Conservation (phyloP, 2,113 vertebrate genomes). For the Hemiprocne comata region DNA sequence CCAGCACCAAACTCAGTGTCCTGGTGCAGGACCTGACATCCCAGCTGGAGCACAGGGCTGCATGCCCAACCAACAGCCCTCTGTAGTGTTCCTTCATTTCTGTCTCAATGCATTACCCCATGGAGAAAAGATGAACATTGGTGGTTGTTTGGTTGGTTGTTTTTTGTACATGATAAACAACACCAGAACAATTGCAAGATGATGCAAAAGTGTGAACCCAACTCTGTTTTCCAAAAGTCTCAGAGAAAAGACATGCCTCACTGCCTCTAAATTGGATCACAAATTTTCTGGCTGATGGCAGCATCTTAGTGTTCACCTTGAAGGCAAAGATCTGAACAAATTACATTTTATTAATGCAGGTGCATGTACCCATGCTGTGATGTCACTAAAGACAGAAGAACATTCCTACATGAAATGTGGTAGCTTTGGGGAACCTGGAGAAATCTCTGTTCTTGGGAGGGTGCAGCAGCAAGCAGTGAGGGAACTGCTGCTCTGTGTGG, state of each 20-base stretch:
- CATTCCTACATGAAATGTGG: background rate
- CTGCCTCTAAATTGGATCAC: slow-evolving; percentile 85
- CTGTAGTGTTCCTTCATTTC: background rate
- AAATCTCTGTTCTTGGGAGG: background rate
- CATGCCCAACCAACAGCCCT: background rate
- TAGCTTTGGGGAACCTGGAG: background rate
- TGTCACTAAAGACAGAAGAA: slow-evolving; percentile 4
- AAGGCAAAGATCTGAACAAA: slow-evolving; percentile 80
- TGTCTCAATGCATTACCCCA: background rate
- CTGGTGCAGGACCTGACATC: background rate
- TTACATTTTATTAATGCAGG: slow-evolving; percentile 72
- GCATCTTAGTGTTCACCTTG: slow-evolving; percentile 71
- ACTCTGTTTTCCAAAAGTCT: slow-evolving; percentile 60
- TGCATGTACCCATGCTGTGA: slow-evolving; percentile 52
- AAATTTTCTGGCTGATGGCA: slow-evolving; percentile 82
- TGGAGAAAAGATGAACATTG: background rate
- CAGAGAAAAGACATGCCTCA: slow-evolving; percentile 73
- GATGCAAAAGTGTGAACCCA: slow-evolving; percentile 29
- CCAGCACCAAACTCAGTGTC: background rate
- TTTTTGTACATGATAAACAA: no score
- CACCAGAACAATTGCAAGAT: background rate
- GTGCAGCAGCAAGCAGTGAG: background rate
- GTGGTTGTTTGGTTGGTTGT: no score
- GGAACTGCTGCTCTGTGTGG: background rate
- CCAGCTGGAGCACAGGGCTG: background rate